These are phyloP conservation scores for Silurus asotus DNA, from an alignment of 2,113 vertebrate genomes.

Conservation along the genomic window DNA sequence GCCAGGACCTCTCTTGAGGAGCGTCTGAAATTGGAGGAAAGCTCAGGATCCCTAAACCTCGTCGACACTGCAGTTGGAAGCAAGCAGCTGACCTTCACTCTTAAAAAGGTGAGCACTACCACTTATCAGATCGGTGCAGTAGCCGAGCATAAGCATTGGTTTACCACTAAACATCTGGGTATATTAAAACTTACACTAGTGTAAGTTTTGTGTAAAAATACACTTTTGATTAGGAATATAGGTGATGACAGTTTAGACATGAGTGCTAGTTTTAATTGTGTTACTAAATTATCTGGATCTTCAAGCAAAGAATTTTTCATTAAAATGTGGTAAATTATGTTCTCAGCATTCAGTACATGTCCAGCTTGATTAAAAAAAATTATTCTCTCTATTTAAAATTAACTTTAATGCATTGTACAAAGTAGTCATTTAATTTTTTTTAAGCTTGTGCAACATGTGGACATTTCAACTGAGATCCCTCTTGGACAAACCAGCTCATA, in stretches of 20 bases:
- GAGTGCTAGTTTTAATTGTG: not conserved
- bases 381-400: not conserved
- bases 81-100: conserved; percentile 92
- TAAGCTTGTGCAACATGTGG: not conserved
- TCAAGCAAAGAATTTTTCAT: not conserved
- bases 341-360: not conserved
- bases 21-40: conserved; percentile 86
- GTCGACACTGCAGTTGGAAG: conserved; percentile 87
- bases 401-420: not conserved
- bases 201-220: too few species aligned
- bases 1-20: conserved; percentile 89
- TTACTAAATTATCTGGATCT: not conserved
- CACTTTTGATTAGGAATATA: not conserved
- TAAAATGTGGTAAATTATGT: not conserved
- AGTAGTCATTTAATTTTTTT: not conserved
- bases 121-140: not conserved
- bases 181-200: too few species aligned
- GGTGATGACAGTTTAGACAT: not conserved
- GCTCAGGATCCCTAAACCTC: conserved; percentile 74
- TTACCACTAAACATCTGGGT: not conserved
- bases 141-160: not conserved
- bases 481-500: not conserved
- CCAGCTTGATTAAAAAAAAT: not conserved
- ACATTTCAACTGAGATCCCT: not conserved
- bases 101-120: conserved; percentile 83